Evolutionary conservation across 2,797 vertebrate species (phyloP), one percentile per base, ranked within the genome.

Genomic region (Limnodromus scolopaceus): DNA sequence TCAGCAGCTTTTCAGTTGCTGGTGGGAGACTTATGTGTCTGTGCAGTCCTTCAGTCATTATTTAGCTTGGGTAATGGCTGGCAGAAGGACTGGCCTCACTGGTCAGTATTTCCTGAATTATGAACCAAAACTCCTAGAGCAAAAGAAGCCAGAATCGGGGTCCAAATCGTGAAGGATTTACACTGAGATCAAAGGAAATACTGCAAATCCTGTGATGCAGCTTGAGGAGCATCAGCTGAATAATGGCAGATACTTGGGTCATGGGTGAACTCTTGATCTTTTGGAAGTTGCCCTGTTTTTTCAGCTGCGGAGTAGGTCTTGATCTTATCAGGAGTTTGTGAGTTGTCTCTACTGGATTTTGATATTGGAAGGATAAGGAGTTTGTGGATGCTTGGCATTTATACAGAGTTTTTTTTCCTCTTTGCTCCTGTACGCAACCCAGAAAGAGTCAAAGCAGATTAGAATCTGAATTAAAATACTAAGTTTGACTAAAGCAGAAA

Each of bases 1-100:
- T 82, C 60, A 70, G 51, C 58, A 54, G 45, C 60, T 66, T 84
- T 88, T 88, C 7, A 9, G 13, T 94, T 82, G 45, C 66, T 87
- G 24, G 38, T 74, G 32, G 43, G 77, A 89, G 66, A 30, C 28
- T 77, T 71, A 4, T 1, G 13, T 80, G 15, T 61, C 41, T 74
- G 3, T 83, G 41, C 45, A 24, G 9, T 77, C 36, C 23, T 68
- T 84, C 28, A 43, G 0, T 81, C 68, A 9, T 32, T 66, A 1
- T 75, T 83, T 78, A 78, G 46, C 46, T 92, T 1, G 19, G 9
- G 38, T 76, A 83, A 20, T 54, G 64, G 25, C 41, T 84, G 68
- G 41, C 64, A 69, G 60, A 91, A 71, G 27, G 89, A 19, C 8
- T 92, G 45, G 18, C 41, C 51, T 92, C 19, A 13, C 20, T 60